Evolutionary conservation across 92 coral and sea anemone species (phyloP).

Genomic region (Porites divaricata): DNA sequence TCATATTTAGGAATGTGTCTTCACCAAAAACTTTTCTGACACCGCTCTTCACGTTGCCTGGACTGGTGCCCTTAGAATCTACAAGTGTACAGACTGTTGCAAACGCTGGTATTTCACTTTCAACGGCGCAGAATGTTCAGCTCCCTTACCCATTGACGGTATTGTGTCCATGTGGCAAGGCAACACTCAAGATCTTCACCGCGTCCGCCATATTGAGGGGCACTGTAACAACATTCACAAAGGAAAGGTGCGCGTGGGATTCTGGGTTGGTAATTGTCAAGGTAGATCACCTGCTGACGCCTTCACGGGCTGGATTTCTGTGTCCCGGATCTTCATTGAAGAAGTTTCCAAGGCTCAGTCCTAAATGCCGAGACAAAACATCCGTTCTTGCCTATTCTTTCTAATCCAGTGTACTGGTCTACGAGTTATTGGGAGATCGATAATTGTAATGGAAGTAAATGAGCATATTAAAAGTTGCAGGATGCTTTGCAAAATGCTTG

Average conservation of each 20-base stretch:
- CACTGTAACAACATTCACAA: constrained; percentile 53
- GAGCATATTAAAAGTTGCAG: too few species aligned
- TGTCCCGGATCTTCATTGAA: constrained; percentile 36
- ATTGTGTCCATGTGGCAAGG: constrained; percentile 20
- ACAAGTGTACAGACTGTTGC: constrained; percentile 13
- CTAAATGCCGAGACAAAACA: background rate
- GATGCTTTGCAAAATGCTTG: too few species aligned
- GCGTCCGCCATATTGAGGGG: constrained; percentile 56
- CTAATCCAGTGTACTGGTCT: too few species aligned
- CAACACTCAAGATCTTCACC: constrained; percentile 8
- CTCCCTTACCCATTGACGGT: constrained; percentile 51
- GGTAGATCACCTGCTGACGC: background rate
- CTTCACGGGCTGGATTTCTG: constrained; percentile 21
- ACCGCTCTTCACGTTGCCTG: constrained; percentile 17
- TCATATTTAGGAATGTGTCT: constrained; percentile 2
- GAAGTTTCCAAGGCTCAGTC: constrained; percentile 21
- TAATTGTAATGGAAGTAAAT: background rate
- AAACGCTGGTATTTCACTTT: constrained; percentile 60
- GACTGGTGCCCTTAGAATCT: background rate
- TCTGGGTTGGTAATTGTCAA: constrained; percentile 30
- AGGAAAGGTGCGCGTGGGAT: constrained; percentile 41
- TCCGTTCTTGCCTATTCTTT: background rate
- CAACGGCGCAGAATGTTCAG: constrained; percentile 53
- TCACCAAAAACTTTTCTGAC: constrained; percentile 31
- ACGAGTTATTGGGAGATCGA: too few species aligned